Conservation (phyloP, 2,113 vertebrate genomes). For the Tragelaphus scriptus region DNA sequence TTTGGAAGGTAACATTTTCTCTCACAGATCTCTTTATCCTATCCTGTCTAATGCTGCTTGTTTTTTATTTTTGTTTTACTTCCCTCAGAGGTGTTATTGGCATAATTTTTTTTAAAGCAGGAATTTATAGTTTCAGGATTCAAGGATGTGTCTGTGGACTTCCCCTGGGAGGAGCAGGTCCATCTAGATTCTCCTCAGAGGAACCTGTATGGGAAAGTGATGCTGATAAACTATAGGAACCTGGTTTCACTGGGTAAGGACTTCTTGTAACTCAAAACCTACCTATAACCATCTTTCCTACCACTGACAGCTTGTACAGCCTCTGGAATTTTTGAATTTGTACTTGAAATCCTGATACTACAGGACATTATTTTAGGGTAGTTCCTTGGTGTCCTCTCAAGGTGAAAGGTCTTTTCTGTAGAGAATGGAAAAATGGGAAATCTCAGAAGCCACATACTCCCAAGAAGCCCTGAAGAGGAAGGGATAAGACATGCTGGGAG, state of each 20-base stretch:
- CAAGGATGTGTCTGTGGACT: conserved; percentile 9
- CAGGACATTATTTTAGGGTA: neutral
- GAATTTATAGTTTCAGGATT: conserved; percentile 41
- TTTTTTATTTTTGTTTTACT: neutral
- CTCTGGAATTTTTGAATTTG: neutral
- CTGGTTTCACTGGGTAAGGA: neutral
- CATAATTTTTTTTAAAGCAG: neutral
- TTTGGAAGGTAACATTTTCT: neutral
- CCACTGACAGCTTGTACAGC: neutral
- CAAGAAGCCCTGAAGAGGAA: neutral
- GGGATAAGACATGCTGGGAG: neutral
- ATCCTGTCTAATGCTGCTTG: neutral
- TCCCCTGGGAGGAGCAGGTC: neutral
- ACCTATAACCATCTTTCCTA: neutral
- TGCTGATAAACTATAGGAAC: neutral
- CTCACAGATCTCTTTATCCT: neutral
- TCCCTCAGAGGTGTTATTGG: neutral
- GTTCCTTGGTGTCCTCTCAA: neutral
- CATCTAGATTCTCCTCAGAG: neutral
- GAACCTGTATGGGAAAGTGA: neutral
- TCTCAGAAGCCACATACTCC: neutral
- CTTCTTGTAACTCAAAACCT: neutral
- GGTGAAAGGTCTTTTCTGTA: neutral
- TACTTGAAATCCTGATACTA: neutral
- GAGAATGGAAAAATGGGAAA: neutral